Conservation (phyloP, 2,113 vertebrate species). For the Apteryx mantelli region DNA sequence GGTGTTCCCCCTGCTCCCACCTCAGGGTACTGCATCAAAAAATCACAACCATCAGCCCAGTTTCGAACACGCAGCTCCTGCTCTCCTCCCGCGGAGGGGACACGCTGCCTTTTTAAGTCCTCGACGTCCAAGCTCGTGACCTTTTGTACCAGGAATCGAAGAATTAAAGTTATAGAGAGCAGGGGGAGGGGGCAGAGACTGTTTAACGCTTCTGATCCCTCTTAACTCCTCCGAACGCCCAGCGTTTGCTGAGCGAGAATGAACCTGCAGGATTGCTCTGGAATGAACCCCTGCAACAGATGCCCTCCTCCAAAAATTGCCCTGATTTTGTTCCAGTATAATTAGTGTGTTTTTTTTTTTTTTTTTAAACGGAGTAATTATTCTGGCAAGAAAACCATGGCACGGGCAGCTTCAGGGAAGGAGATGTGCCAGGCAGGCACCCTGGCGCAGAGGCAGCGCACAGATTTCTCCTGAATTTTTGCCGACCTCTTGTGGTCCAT, state of each 20-base stretch:
- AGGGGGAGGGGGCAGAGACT: not conserved
- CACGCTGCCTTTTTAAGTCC: no score
- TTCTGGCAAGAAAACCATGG: rapidly evolving
- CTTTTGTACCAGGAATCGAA: not conserved
- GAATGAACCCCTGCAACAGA: not conserved
- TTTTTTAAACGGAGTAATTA: not conserved
- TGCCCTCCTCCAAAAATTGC: rapidly evolving
- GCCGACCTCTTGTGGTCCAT: not conserved
- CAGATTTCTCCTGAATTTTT: not conserved
- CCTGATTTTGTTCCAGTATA: not conserved
- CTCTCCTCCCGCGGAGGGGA: no score
- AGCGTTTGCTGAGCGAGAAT: not conserved
- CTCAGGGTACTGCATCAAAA: not conserved
- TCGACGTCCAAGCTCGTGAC: not conserved
- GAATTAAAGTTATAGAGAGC: not conserved
- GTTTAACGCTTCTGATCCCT: not conserved
- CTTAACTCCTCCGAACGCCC: not conserved
- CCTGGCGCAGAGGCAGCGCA: not conserved
- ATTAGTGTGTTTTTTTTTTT: not conserved
- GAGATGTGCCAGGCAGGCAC: not conserved
- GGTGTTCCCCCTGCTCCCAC: not conserved
- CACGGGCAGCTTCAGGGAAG: not conserved
- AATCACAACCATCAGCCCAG: no score
- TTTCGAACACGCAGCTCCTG: no score
- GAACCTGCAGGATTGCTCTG: not conserved